Evolutionary conservation across 2,888 invertebrate species (phyloP), one percentile per base, ranked within the genome.

Genomic region (Bibio marci): DNA sequence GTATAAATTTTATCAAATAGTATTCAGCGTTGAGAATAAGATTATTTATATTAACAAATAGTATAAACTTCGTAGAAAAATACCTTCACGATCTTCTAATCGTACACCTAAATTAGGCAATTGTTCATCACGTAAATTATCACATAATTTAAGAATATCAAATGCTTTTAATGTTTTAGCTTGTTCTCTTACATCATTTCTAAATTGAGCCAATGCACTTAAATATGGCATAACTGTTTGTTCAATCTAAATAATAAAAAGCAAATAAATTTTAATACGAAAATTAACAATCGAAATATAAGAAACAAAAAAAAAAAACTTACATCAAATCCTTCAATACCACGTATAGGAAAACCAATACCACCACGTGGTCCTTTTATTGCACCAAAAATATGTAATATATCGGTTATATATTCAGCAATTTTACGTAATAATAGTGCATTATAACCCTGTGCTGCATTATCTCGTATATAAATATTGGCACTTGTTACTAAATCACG

Each of bases 61-160:
- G n/a, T n/a, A n/a, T n/a, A n/a, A n/a, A n/a, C n/a, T n/a, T n/a
- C n/a, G n/a, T n/a, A n/a, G n/a, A n/a, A n/a, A 32, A 13, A 13
- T 10, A 34, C 76, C 82, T 48, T 87, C 82, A 46, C 76, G 76
- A 57, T 98, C 98, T 62, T 98, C 97, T 8, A 98, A 66, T 3
- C 95, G 70, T 3, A 98, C 91, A 12, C 98, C 97, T 17, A 95
- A 69, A 48, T 80, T 79, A 0, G 97, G 95, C 48, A 98, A 64
- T 37, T 80, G 68, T 37, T 76, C 73, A 63, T 98, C 95, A 2
- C 98, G 67, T 30, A 98, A 65, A 39, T 63, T 63, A 62, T 98
- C 98, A 63, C 97, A 98, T 42, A 87, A 72, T 50, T 76, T 65
- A 38, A 97, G 65, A 51, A 94, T 82, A 19, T 67, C 71, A 2